Base-by-base conservation (phyloP, 2,888 invertebrate genomes). In the Volucella inflata region DNA sequence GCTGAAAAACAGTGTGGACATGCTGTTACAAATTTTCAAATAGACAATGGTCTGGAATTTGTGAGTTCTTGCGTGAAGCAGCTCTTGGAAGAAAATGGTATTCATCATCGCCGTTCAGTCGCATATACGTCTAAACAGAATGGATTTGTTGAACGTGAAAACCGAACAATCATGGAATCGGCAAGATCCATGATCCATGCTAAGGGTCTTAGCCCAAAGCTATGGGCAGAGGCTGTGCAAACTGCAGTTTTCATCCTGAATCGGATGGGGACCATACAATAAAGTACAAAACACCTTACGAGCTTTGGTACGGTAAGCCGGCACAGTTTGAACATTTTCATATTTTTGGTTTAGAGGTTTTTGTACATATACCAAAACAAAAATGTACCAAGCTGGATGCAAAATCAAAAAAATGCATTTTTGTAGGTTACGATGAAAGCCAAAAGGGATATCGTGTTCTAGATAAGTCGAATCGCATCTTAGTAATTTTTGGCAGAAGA, bases 191-290 rank as follows among this genome's bases (percentile, higher is more conserved):
- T 87, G 80, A 36, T 87, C 10, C 72, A 82, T 77, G 65, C 74
- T 9, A 75, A 68, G 67, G 88, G 88, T 0, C 21, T 89, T 8
- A 42, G 71, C 4, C 79, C 82, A 30, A 83, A 80, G 17, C 82
- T 91, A 4, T 91, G 91, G 91, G 90, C 90, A n/a, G 91, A 92
- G 87, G 91, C 91, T 0, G 89, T 91, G 0, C 88, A 89, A 11
- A 88, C 88, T 11, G 89, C 88, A 14, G 78, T 74, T 16, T 87
- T 87, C 65, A 55, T 89, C 12, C 78, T 87, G 57, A 90, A 90
- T 55, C 68, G 87, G 44, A 55, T 64, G 11, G 64, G 70, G 8
- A 62, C 70, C 2, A 71, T 9, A 14, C 21, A n/a, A 17, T 76
- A 8, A 48, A 82, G 6, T 14, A 75, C n/a, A 87, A 87, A 79